Base-by-base conservation (phyloP, 2,888 invertebrate genomes). In the Leptarthrus brevirostris region DNA sequence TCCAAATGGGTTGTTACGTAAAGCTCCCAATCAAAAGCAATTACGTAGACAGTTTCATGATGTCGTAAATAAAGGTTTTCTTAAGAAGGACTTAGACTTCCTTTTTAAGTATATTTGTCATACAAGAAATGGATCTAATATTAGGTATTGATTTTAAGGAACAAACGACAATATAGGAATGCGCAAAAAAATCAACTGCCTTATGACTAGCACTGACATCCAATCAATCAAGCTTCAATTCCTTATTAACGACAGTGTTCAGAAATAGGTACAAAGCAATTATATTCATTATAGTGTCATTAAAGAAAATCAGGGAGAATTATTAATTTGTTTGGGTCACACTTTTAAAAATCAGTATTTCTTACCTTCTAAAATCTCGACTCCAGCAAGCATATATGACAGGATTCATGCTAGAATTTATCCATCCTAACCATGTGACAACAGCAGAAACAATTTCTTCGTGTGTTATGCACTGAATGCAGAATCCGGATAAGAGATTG, bases 331-430 rank as follows among this genome's bases (percentile, higher is more conserved):
- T n/a, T n/a, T n/a, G n/a, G n/a, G n/a, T n/a, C n/a, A 30, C 8
- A 3, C 30, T 3, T 30, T 52, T 16, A 20, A 56, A 64, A 64
- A 44, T 30, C 14, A 36, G n/a, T 22, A 20, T 24, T 58, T 78
- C 89, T 88, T 83, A 95, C 95, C 95, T 92, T 86, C 95, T 88
- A 84, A 98, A 98, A 86, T 98, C 98, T 81, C 95, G 89, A 87
- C 96, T 97, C 93, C 97, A 97, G 83, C 96, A 96, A n/a, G 97
- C 97, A 85, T 98, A 98, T 82, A 98, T 98, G 78, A 97, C 95
- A 0, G 97, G 97, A 87, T 96, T 96, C 96, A 96, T 96, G 76
- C 95, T 93, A 56, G 95, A 95, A 86, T 96, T 96, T 84, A 96
- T 94, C 96, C 96, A 96, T 70, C 96, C 96, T 49, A 96, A 88